A percentile compares a stretch with the other conserved stretches of the same genome.
phyloP scores from a whole-genome alignment of 2,888 invertebrate species.

The Tenthredo notha region DNA sequence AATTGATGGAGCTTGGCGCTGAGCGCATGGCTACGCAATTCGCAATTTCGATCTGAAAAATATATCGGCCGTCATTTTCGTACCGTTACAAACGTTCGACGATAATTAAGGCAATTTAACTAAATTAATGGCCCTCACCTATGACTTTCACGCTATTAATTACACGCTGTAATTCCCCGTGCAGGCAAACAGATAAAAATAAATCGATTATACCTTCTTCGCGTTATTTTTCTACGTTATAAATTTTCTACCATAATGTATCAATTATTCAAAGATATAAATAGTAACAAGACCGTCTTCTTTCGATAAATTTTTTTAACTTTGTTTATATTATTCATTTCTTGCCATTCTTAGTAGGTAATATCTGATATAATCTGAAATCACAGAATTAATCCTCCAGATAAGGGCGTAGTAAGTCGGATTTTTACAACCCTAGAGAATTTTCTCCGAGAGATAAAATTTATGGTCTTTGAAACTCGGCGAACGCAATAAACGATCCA shows the following conservation, averaged over 20 bases:
- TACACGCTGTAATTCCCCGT: background rate
- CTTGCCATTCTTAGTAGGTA: background rate
- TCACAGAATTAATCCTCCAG: background rate
- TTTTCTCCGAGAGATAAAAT: background rate
- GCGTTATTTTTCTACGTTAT: background rate
- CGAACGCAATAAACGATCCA: conserved; percentile 11
- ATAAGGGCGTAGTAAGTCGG: background rate
- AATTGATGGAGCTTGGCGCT: background rate
- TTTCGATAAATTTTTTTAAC: background rate
- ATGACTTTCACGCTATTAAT: conserved; percentile 34
- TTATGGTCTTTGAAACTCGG: background rate
- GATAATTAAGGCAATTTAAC: conserved; percentile 33
- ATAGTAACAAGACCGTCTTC: background rate
- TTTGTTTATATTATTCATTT: background rate
- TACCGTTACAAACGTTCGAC: background rate
- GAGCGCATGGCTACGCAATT: background rate
- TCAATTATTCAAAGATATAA: background rate
- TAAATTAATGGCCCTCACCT: conserved; percentile 18
- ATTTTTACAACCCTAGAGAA: conserved; percentile 15
- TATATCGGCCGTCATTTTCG: conserved; percentile 8
- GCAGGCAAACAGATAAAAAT: background rate
- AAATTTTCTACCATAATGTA: background rate
- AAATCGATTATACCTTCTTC: background rate
- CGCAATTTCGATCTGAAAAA: conserved; percentile 4
- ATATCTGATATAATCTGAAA: background rate